Base-by-base conservation (phyloP, 2,888 invertebrate species). In the Ypsolopha scabrella region DNA sequence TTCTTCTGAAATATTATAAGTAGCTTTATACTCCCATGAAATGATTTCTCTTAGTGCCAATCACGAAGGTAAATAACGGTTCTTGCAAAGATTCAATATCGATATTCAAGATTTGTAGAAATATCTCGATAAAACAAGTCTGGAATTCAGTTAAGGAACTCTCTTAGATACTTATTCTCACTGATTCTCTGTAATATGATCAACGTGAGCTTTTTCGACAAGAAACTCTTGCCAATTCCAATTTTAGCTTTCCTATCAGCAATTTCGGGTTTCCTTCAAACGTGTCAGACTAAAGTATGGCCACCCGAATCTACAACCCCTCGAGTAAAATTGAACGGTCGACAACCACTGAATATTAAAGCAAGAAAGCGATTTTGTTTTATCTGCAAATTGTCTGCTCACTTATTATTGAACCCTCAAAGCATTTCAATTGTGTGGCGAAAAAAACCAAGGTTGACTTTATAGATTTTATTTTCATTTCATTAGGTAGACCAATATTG, bases 271-370 rank as follows among this genome's bases (percentile, higher is more conserved):
- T 24, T 24, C 24, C 24, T 24, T 24, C 24, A 24, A 24, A 24
- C 24, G 24, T 24, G 24, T 24, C 24, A 24, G 24, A 24, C 7
- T 7, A 45, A 45, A 45, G 33, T 45, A n/a, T 45, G 45, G 47
- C 35, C 33, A 51, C 50, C 50, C 50, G 36, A 48, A 33, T 34
- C 50, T n/a, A 45, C 51, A 43, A 53, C 52, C 53, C 61, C 63
- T 64, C 56, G 56, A 58, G 56, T 59, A 54, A 60, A 67, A 65
- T 65, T 63, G 64, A 66, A 62, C 60, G 60, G 60, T 55, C 57
- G 60, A 59, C 58, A 61, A 39, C 45, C 43, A 36, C 50, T 43
- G 43, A 51, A 44, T 41, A 46, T 51, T 51, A 47, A 43, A 52
- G 13, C 47, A 47, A 34, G 52, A 51, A 51, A 53, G 43, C 48